Evolutionary conservation across 1,140 invertebrate genomes (phyloP).

Genomic region (Pissodes strobi): DNA sequence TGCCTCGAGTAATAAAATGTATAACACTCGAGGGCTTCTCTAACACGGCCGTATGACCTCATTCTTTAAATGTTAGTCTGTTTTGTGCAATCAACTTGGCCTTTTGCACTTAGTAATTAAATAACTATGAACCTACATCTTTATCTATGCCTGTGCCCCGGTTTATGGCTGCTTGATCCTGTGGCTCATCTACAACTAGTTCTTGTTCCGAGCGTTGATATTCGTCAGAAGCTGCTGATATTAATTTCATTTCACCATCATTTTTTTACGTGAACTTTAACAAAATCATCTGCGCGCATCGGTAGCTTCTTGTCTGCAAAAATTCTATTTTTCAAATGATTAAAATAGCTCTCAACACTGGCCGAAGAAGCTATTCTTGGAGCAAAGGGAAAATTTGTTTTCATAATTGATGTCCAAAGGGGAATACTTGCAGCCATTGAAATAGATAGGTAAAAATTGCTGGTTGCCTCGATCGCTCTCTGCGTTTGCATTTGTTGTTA

Average conservation of each 20-base stretch:
- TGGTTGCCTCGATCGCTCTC: conserved; percentile 14
- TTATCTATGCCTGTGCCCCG: not conserved
- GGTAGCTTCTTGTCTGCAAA: conserved; percentile 10
- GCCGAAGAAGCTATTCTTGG: conserved; percentile 9
- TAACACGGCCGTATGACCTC: too few species aligned
- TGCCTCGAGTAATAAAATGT: not conserved
- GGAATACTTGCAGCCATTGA: conserved; percentile 13
- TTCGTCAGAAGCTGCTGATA: conserved; percentile 7
- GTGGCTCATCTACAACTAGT: not conserved
- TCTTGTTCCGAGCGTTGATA: conserved; percentile 5
- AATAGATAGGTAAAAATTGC: conserved; percentile 12
- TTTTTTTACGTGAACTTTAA: conserved; percentile 6
- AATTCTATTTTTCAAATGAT: conserved; percentile 15
- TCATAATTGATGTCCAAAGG: conserved; percentile 17
- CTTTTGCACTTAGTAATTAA: too few species aligned
- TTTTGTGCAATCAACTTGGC: not conserved
- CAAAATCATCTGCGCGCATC: conserved; percentile 17
- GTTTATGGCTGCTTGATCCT: too few species aligned
- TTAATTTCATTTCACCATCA: conserved; percentile 14
- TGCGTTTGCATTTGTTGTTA: conserved; percentile 10
- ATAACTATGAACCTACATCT: too few species aligned
- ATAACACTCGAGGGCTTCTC: not conserved
- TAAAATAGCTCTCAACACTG: conserved; percentile 11
- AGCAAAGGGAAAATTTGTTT: conserved; percentile 7
- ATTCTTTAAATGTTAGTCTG: not conserved